Evolutionary conservation across 2,113 vertebrate species (phyloP).

Genomic region (Mobula hypostoma): DNA sequence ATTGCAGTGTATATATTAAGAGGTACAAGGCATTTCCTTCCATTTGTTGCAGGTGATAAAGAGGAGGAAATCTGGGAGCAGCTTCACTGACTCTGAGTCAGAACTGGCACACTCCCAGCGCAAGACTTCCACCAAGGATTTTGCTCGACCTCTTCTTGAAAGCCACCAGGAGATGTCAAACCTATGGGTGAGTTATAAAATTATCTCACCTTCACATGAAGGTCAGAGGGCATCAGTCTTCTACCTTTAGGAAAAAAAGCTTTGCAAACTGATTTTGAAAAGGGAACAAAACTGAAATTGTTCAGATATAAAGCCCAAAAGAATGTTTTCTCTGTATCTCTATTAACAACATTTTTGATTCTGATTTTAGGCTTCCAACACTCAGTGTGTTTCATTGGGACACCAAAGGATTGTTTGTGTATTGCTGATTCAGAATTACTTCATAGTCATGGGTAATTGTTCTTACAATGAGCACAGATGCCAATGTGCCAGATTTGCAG

Average conservation of each 20-base stretch:
- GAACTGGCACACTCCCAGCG: conserved; percentile 64
- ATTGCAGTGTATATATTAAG: neutral
- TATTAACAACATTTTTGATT: too few relatives aligned
- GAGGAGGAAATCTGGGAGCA: conserved; percentile 69
- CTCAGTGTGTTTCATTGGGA: too few relatives aligned
- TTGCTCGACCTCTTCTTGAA: conserved; percentile 48
- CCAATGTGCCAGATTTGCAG: too few relatives aligned
- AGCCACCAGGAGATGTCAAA: conserved; percentile 54
- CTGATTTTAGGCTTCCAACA: too few relatives aligned
- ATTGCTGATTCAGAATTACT: too few relatives aligned
- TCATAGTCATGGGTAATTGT: too few relatives aligned
- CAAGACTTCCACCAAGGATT: conserved; percentile 52
- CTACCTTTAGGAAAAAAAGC: neutral
- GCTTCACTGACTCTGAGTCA: conserved; percentile 62
- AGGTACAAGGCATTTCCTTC: neutral
- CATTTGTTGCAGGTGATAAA: conserved; percentile 71
- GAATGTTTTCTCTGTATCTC: too few relatives aligned
- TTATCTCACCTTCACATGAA: neutral
- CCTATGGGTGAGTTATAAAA: conserved; percentile 72
- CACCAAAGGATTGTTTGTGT: too few relatives aligned
- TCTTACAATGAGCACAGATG: too few relatives aligned
- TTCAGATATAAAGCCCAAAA: too few relatives aligned
- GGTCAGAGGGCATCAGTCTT: neutral
- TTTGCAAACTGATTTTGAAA: neutral
- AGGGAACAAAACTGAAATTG: neutral